Conservation (phyloP, 2,888 invertebrate species). For the Magallana nippona region DNA sequence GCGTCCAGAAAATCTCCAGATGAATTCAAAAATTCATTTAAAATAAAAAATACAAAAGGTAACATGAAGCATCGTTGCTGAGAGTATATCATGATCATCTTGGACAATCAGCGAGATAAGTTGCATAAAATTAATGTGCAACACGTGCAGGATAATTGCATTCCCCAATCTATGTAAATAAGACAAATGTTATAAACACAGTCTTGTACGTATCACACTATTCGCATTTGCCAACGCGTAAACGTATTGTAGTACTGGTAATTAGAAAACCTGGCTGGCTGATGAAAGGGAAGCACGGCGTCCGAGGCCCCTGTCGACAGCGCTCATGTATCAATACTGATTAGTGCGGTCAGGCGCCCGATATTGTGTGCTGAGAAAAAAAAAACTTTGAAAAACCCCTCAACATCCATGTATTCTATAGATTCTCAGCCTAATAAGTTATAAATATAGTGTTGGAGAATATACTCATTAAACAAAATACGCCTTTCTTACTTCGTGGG, state of each 20-base stretch:
- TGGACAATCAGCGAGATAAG: neutral
- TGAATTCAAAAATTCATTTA: too few species aligned
- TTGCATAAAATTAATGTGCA: neutral
- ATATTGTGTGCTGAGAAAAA: too few species aligned
- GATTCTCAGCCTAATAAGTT: too few species aligned
- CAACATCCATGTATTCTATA: too few species aligned
- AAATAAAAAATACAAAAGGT: too few species aligned
- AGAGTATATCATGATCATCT: too few species aligned
- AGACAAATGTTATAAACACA: neutral
- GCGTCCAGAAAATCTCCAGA: too few species aligned
- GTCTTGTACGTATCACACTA: neutral
- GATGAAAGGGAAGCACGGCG: neutral
- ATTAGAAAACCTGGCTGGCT: neutral
- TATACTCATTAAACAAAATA: too few species aligned
- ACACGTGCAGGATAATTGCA: constrained; percentile 11
- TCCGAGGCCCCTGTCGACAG: neutral
- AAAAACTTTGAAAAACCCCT: too few species aligned
- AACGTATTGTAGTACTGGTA: neutral
- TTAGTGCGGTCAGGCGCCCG: neutral
- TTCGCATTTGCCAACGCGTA: neutral
- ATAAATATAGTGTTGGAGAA: too few species aligned
- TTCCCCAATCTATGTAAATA: constrained; percentile 7
- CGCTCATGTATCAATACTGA: neutral
- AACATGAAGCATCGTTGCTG: too few species aligned
- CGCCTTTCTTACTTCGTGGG: too few species aligned